Evolutionary conservation across 2,888 invertebrate genomes (phyloP), one percentile per base, ranked within the genome.

Genomic region (Ophion obscuratus): DNA sequence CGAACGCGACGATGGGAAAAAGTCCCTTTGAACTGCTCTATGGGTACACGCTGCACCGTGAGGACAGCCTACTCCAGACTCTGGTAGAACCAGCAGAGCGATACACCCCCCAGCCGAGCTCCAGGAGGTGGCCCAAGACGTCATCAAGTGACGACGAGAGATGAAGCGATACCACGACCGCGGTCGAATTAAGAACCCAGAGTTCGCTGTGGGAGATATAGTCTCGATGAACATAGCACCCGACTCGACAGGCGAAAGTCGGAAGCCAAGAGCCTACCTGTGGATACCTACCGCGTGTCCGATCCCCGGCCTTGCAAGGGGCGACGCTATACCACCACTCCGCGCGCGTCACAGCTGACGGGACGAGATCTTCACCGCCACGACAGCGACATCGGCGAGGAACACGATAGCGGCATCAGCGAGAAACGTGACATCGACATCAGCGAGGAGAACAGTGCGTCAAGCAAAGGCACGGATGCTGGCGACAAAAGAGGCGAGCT

Each of bases 21-120:
- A 61, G 61, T n/a, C 17, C 61, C 11, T 61, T 61, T n/a, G 61
- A 61, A n/a, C n/a, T 61, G n/a, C 61, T 61, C 14, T 61, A 61
- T 20, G 61, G 61, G 0, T 61, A 17, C 61, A 6, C 11, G 2
- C 14, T n/a, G 61, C 17, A n/a, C 14, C 62, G 24, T 6, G 24
- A 27, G 3, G 62, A 62, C 5, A 27, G 62, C 27, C n/a, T 4
- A 6, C 27, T 62, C 5, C 7, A 20, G 2, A 11, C 14, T 3
- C 5, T 24, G 4, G 24, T 11, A 6, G 62, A 20, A 4, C 24
- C 5, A 7, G 6, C 10, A 24, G 62, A 11, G 11, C 4, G 4
- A 20, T 62, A 62, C 62, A 24, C 27, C 6, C 24, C 24, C 24
- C 62, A 7, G 4, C 10, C 4, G 24, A 62, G 62, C 62, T 62